phyloP scores from a whole-genome alignment of 1,140 invertebrate species.

The Diabrotica virgifera region DNA sequence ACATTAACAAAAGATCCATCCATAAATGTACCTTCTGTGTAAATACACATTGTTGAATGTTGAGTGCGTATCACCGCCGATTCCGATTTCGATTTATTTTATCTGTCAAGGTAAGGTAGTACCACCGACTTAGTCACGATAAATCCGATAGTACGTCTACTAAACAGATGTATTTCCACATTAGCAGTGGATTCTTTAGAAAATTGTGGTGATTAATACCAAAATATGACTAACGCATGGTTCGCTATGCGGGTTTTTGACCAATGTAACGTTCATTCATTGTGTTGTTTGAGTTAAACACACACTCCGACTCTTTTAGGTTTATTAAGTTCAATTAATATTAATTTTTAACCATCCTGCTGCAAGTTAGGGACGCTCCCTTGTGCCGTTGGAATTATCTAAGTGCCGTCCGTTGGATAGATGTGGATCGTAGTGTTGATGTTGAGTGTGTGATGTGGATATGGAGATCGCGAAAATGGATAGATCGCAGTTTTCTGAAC shows the following conservation, averaged over 20 bases:
- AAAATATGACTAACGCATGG: slow-evolving; percentile 22
- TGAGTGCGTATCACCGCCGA: too few species aligned
- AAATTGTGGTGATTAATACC: slow-evolving; percentile 24
- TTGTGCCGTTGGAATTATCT: slow-evolving; percentile 12
- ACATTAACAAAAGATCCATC: too few species aligned
- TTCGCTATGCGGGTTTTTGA: slow-evolving; percentile 21
- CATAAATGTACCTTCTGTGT: too few species aligned
- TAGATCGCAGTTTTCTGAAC: slow-evolving; percentile 36
- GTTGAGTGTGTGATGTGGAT: neutral
- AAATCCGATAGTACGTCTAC: slow-evolving; percentile 1
- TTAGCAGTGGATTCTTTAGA: slow-evolving; percentile 15
- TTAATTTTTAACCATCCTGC: slow-evolving; percentile 47
- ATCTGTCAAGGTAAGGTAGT: slow-evolving; percentile 8
- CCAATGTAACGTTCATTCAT: slow-evolving; percentile 19
- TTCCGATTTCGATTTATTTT: too few species aligned
- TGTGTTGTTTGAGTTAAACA: slow-evolving; percentile 24
- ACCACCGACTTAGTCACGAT: slow-evolving; percentile 4
- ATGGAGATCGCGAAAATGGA: slow-evolving; percentile 25
- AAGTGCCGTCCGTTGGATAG: too few species aligned
- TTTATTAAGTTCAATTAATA: slow-evolving; percentile 41
- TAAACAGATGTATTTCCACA: slow-evolving; percentile 16
- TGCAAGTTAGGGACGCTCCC: slow-evolving; percentile 31
- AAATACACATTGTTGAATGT: too few species aligned
- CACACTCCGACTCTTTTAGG: slow-evolving; percentile 15
- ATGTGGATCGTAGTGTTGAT: slow-evolving; percentile 9